Evolutionary conservation across 2,797 vertebrate species (phyloP), one percentile per base, ranked within the genome.

Genomic region (Rhinogobio ventralis): DNA sequence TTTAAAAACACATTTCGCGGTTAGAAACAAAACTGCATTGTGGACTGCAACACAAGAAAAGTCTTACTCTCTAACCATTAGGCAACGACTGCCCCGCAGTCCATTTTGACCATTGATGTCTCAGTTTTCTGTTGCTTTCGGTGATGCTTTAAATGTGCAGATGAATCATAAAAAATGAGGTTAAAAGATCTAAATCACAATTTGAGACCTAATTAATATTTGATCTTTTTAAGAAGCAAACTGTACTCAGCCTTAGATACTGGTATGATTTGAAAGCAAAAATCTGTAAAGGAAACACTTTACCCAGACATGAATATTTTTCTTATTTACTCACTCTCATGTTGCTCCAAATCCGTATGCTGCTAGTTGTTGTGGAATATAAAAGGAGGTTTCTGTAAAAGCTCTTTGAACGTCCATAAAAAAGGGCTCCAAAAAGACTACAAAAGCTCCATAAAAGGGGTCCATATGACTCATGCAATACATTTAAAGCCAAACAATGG

Each of bases 161-260:
- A 39, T 62, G 33, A 46, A 28, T 84, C 87, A 82, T 60, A 33
- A 83, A 82, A 4, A 80, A 51, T 64, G 25, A 64, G 72, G 66
- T 85, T 84, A 86, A 90, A 87, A 78, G 66, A 36, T 51, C 42
- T 20, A 53, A 20, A 19, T 53, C 39, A 42, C 39, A 9, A 10
- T 42, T 42, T 42, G 39, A 42, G 39, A 42, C 39, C 39, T 64
- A 84, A 86, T 86, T 67, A 23, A 71, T 88, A 64, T 75, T 80
- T 76, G 46, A 73, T 53, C 72, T 87, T 87, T 89, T 72, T 30
- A 79, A 83, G 62, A 55, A 85, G 60, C 81, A 67, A 36, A 80
- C 62, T 79, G 71, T 33, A 87, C 86, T 78, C 46, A 39, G 79
- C 39, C 66, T 45, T 57, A 36, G 42, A 85, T 28, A 69, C 8